Evolutionary conservation across 2,888 invertebrate genomes (phyloP).

Genomic region (Tridacna crocea): DNA sequence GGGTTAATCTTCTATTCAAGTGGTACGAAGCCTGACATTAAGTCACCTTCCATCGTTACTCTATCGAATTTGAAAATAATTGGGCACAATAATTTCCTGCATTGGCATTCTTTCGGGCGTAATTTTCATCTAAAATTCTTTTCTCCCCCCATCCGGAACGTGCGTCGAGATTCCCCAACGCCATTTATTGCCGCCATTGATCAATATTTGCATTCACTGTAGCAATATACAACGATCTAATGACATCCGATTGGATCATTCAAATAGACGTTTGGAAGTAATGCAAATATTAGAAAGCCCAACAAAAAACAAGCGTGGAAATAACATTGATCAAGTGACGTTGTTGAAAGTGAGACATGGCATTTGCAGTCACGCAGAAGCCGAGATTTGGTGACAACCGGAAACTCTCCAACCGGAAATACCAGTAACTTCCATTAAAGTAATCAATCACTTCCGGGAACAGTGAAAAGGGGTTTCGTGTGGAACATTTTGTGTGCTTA

Average conservation of each 20-base stretch:
- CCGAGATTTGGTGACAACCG: constrained; percentile 63
- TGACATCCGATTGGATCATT: constrained; percentile 63
- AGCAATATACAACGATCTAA: constrained; percentile 62
- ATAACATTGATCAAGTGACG: constrained; percentile 59
- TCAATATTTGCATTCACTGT: constrained; percentile 63
- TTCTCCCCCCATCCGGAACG: constrained; percentile 47
- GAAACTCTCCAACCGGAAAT: constrained; percentile 68
- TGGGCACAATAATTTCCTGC: constrained; percentile 64
- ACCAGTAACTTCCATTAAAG: constrained; percentile 74
- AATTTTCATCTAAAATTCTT: constrained; percentile 60
- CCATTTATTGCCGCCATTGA: constrained; percentile 58
- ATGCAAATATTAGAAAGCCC: constrained; percentile 66
- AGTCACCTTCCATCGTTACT: constrained; percentile 41
- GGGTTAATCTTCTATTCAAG: constrained; percentile 2
- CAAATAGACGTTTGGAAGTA: constrained; percentile 61
- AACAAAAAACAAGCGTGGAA: constrained; percentile 64
- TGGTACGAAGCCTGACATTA: constrained; percentile 8
- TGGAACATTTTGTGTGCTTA: constrained; percentile 35
- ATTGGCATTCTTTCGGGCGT: constrained; percentile 45
- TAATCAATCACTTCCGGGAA: constrained; percentile 66
- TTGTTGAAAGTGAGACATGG: constrained; percentile 61
- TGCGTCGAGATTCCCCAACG: constrained; percentile 53
- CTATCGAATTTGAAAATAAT: constrained; percentile 62
- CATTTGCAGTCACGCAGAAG: constrained; percentile 64
- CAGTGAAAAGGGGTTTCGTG: constrained; percentile 43